Base-by-base conservation (phyloP, 2,888 invertebrate species). In the Ophioninae sp. region DNA sequence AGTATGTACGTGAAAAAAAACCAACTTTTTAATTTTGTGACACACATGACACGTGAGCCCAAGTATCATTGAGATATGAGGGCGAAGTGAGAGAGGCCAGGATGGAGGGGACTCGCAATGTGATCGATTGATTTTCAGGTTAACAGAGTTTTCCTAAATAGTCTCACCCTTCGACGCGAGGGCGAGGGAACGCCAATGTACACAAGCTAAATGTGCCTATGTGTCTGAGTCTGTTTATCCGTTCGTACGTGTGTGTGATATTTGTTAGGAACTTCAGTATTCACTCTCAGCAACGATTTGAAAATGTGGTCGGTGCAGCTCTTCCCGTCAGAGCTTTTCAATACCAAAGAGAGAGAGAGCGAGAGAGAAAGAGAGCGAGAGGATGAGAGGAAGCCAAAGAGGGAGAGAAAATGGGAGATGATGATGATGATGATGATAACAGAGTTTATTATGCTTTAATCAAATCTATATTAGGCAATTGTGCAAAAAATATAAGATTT, bases 301-400 rank as follows among this genome's bases (percentile, higher is more conserved):
- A 80, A 80, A 83, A 79, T 80, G 83, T 69, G 83, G 80, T 80
- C 51, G 56, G 17, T 61, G 76, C 37, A 75, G 65, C 71, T 22
- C 71, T 64, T 75, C 71, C 41, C 64, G 75, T 61, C 82, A 56
- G 69, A 67, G 68, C 79, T 77, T 77, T 73, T 77, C 44, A 77
- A 51, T 61, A 67, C 75, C 75, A 64, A 41, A 64, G 82, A 41
- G 63, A 51, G 39, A 9, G 39, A 44, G 30, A 30, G 30, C 1
- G 3, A 3, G 3, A 30, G 30, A 30, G 73, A n/a, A 63, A 23
- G 22, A 65, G 61, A 63, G 61, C n/a, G n/a, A n/a, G n/a, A n/a
- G n/a, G n/a, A n/a, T n/a, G n/a, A n/a, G n/a, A n/a, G n/a, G n/a
- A n/a, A n/a, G n/a, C 75, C 75, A 64, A 41, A 64, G 82, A 41